phyloP scores from a whole-genome alignment of 2,113 vertebrate genomes.

The Platichthys stellatus region DNA sequence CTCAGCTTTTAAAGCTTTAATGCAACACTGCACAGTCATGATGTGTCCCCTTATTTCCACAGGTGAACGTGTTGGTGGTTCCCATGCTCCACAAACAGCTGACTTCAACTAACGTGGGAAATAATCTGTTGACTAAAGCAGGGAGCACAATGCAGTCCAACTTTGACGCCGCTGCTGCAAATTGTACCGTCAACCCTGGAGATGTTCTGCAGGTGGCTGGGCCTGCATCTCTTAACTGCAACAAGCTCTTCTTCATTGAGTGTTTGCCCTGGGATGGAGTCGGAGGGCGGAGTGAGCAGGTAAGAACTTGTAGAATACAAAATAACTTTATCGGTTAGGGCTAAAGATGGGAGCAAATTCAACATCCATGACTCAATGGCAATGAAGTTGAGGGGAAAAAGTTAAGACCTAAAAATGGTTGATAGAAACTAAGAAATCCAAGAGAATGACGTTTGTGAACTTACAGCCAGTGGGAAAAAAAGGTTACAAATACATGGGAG shows the following conservation, averaged over 20 bases:
- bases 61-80: conserved; percentile 73
- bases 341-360: not conserved
- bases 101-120: conserved; percentile 58
- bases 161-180: conserved; percentile 27
- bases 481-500: too few species aligned
- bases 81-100: conserved; percentile 63
- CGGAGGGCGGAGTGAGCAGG: conserved; percentile 47
- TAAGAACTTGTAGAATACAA: too few species aligned
- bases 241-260: conserved; percentile 72
- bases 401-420: not conserved
- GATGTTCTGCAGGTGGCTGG: conserved; percentile 65
- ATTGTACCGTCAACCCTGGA: conserved; percentile 31
- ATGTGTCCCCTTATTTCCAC: not conserved
- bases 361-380: not conserved
- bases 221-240: conserved; percentile 52
- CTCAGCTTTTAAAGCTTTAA: not conserved
- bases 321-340: not conserved
- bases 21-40: not conserved
- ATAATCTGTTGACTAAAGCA: conserved; percentile 50
- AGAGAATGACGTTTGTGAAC: too few species aligned
- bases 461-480: too few species aligned
- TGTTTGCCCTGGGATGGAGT: conserved; percentile 68
- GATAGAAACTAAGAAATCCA: too few species aligned
- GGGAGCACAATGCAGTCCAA: conserved; percentile 47
- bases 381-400: not conserved